Conservation (phyloP, 1,140 invertebrate species). For the Teleogryllus occipitalis region DNA sequence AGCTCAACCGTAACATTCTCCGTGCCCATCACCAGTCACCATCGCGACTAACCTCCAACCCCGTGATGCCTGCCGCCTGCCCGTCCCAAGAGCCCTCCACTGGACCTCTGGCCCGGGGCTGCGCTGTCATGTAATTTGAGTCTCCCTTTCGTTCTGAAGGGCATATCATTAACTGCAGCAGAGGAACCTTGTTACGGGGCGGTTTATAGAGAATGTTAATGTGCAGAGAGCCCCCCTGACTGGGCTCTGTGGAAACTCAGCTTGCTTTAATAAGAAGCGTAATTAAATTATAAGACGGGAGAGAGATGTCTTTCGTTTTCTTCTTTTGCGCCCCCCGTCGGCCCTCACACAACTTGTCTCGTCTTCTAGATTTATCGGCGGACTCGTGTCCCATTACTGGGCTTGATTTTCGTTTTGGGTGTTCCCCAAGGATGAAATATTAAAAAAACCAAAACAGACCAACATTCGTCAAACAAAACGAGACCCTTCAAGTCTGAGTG, state of each 20-base stretch:
- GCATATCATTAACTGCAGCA: not conserved
- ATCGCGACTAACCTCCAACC: no score
- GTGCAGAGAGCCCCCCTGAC: not conserved
- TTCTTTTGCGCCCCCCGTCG: not conserved
- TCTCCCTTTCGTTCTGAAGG: not conserved
- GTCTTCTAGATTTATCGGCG: not conserved
- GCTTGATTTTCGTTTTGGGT: not conserved
- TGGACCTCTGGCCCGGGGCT: not conserved
- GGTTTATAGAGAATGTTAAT: slow-evolving; percentile 1
- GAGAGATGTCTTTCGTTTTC: not conserved
- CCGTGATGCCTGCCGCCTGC: not conserved
- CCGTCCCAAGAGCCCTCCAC: not conserved
- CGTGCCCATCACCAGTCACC: no score
- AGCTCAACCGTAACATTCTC: no score
- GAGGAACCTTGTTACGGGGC: not conserved
- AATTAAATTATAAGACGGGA: not conserved
- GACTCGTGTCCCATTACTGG: not conserved
- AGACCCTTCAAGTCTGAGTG: not conserved
- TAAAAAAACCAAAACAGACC: not conserved
- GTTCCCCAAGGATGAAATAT: not conserved
- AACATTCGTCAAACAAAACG: not conserved
- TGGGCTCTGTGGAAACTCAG: not conserved
- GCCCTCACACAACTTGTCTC: not conserved
- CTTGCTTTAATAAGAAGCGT: not conserved
- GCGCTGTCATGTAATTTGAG: not conserved